These are phyloP conservation scores for Vanessa atalanta DNA, from an alignment of 1,140 invertebrate species.

Conservation along the genomic window DNA sequence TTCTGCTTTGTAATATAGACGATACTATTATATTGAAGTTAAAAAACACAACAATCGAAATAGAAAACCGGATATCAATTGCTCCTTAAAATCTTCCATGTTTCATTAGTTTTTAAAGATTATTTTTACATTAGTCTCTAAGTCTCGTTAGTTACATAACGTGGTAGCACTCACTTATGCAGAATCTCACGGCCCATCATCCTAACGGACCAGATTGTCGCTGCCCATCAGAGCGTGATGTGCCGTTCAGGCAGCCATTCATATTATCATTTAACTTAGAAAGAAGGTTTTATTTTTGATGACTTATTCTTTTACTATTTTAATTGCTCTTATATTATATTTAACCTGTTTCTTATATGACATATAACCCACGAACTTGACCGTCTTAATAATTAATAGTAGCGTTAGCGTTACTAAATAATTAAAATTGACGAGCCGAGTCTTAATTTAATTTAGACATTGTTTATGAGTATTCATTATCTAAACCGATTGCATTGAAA, in stretches of 20 bases:
- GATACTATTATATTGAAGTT: neutral
- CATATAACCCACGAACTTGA: too few species aligned
- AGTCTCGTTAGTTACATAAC: slow-evolving; percentile 4
- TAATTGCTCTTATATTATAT: neutral
- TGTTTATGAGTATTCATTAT: too few species aligned
- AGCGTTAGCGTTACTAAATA: too few species aligned
- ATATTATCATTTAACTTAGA: slow-evolving; percentile 1
- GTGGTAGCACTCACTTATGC: slow-evolving; percentile 13
- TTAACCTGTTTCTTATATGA: neutral
- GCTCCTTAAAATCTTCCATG: too few species aligned
- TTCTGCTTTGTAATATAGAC: neutral
- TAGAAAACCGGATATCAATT: too few species aligned
- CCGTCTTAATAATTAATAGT: too few species aligned
- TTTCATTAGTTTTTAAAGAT: neutral
- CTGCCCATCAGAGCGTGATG: slow-evolving; percentile 32
- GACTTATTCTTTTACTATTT: neutral
- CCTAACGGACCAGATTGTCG: slow-evolving; percentile 33
- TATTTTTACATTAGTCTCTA: neutral
- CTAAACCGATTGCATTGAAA: too few species aligned
- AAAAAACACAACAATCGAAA: neutral
- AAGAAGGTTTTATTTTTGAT: neutral
- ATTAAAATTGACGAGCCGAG: too few species aligned
- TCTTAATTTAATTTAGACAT: too few species aligned
- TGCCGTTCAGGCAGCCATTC: slow-evolving; percentile 3
- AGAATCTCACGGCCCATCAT: slow-evolving; percentile 33